phyloP scores from a whole-genome alignment of 2,888 invertebrate species.

The Eurois occulta region DNA sequence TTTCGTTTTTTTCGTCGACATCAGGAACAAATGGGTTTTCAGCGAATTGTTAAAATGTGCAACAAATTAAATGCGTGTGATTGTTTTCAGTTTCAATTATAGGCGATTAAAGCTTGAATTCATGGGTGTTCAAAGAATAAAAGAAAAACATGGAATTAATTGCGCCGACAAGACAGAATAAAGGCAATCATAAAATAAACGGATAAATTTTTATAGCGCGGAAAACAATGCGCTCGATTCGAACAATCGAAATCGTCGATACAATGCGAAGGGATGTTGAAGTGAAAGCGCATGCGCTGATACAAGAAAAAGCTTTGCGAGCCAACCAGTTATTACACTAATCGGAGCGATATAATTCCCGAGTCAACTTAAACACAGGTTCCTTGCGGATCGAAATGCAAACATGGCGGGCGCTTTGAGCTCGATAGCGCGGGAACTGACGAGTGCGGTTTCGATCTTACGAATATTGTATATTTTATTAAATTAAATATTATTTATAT shows the following conservation, averaged over 20 bases:
- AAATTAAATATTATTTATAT: no score
- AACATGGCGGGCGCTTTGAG: conserved; percentile 90
- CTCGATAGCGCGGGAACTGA: conserved; percentile 82
- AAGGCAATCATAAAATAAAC: conserved; percentile 81
- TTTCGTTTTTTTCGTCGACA: conserved; percentile 73
- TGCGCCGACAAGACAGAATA: conserved; percentile 75
- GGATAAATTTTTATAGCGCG: conserved; percentile 83
- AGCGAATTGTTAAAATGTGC: conserved; percentile 55
- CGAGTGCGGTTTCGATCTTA: conserved; percentile 71
- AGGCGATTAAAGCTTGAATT: conserved; percentile 65
- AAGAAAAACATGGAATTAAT: conserved; percentile 73
- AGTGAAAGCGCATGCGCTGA: conserved; percentile 84
- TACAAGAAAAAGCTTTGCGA: conserved; percentile 86
- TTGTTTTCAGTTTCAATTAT: conserved; percentile 72
- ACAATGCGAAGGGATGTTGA: conserved; percentile 81
- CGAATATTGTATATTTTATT: conserved; percentile 53
- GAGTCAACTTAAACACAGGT: conserved; percentile 91
- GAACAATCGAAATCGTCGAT: conserved; percentile 84
- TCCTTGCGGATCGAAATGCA: conserved; percentile 90
- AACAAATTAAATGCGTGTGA: conserved; percentile 65
- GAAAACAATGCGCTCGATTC: conserved; percentile 85
- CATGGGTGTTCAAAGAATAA: conserved; percentile 68
- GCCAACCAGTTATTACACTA: conserved; percentile 91
- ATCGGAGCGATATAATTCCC: conserved; percentile 90
- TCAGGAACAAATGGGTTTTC: conserved; percentile 63